phyloP scores from a whole-genome alignment of 2,797 vertebrate genomes.

The Oreochromis grahami region DNA sequence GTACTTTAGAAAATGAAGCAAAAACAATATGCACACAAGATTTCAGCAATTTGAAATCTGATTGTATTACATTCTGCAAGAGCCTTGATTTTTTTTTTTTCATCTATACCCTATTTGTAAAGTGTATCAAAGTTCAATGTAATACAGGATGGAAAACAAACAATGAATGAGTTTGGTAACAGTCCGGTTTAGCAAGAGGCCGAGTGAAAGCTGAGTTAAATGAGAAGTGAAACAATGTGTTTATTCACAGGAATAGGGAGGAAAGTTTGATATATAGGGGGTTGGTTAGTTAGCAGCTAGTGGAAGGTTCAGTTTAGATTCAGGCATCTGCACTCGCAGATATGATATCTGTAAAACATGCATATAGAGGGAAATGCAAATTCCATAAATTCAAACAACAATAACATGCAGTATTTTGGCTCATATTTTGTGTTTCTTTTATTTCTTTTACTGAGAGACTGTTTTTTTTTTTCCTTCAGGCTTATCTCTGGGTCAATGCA shows the following conservation, averaged over 20 bases:
- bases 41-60: not conserved
- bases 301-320: not conserved
- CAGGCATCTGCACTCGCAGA: not conserved
- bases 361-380: not conserved
- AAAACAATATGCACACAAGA: constrained; percentile 13
- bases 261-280: not conserved
- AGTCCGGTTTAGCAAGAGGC: not conserved
- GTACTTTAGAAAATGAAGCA: not conserved
- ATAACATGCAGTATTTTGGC: not conserved
- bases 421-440: constrained; percentile 8
- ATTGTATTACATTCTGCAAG: constrained; percentile 1
- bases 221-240: not conserved
- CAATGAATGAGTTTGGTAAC: constrained; percentile 6
- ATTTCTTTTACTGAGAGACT: constrained; percentile 19
- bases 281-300: not conserved
- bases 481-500: constrained; percentile 58
- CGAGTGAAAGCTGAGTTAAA: not conserved
- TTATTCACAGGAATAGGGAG: not conserved
- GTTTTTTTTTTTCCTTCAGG: constrained; percentile 19
- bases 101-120: not conserved
- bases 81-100: not conserved
- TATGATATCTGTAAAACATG: not conserved
- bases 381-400: not conserved
- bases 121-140: constrained; percentile 24
- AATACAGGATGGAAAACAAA: constrained; percentile 17